Conservation (phyloP, 2,888 invertebrate genomes). For the Drosophila atroscutellata region DNA sequence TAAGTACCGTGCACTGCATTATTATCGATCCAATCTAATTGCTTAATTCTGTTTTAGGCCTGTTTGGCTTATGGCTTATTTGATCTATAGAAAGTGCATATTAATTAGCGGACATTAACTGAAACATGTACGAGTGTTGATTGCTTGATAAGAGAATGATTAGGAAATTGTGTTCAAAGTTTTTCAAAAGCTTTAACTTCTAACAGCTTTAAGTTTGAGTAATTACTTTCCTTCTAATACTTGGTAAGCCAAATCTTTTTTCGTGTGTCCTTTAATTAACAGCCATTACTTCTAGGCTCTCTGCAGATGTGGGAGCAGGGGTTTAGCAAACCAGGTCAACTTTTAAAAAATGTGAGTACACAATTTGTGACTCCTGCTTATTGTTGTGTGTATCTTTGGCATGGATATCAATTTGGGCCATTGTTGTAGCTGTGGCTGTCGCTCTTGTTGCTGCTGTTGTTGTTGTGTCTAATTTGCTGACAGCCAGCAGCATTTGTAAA, state of each 20-base stretch:
- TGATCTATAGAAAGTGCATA: not conserved
- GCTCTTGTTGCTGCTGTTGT: slow-evolving; percentile 31
- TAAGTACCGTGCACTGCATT: slow-evolving; percentile 2
- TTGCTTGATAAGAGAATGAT: not conserved
- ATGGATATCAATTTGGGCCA: slow-evolving; percentile 46
- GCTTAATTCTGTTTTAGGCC: not conserved
- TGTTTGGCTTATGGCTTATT: not conserved
- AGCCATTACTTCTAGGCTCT: not conserved
- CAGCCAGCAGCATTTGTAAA: slow-evolving; percentile 58
- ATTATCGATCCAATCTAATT: slow-evolving; percentile 17
- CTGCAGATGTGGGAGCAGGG: not conserved
- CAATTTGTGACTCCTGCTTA: slow-evolving; percentile 40
- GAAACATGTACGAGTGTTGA: not conserved
- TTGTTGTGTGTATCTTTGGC: slow-evolving; percentile 48
- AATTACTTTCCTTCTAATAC: not conserved
- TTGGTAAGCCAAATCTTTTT: not conserved
- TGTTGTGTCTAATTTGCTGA: slow-evolving; percentile 58
- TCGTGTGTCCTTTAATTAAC: not conserved
- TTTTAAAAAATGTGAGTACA: slow-evolving; percentile 34
- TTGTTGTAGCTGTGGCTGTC: slow-evolving; percentile 23
- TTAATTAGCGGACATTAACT: not conserved
- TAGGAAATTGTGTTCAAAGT: slow-evolving; percentile 4
- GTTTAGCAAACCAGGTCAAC: slow-evolving; percentile 16
- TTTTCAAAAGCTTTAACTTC: not conserved
- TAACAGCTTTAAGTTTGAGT: not conserved